Base-by-base conservation (phyloP, 2,797 vertebrate genomes). In the Benthosema pterotum region DNA sequence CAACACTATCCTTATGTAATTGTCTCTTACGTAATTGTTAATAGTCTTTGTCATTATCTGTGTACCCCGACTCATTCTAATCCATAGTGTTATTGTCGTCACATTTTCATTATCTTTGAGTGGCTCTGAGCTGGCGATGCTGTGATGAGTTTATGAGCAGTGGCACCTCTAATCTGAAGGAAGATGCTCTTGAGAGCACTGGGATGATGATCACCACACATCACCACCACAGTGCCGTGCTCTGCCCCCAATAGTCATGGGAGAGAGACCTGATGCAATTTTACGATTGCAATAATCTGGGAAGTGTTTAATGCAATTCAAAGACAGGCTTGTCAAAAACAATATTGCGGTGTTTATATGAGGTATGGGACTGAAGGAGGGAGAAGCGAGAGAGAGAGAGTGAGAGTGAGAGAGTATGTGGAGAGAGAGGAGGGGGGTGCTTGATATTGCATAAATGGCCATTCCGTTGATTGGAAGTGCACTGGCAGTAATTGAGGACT, bases 71-170 rank as follows among this genome's bases (percentile, higher is more conserved):
- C 48, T 54, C 50, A 48, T 82, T 65, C 71, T 86, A 78, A 86
- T 83, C 80, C 75, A 76, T 56, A 0, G 22, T 1, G 69, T 83
- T 81, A 75, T 75, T 85, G 77, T 81, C 65, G 71, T 69, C 78
- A 79, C 80, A 71, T 82, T 87, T 89, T 87, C 80, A 89, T 88
- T 84, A 87, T 82, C 73, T 82, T 42, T 32, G 83, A 82, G 85
- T 77, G 83, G 79, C 79, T 81, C 55, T 0, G 46, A 22, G 68
- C 83, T 75, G 68, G n/a, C 71, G 61, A 38, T 42, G 77, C 83
- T 67, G 69, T 85, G 84, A 87, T 87, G 84, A 90, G 79, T 87
- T 87, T 81, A 87, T 87, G 86, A 89, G 74, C 85, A 80, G 78
- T 86, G 83, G 83, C 88, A 87, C 82, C 82, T 88, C 83, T 83